Base-by-base conservation (phyloP, 2,888 invertebrate genomes). In the Biston stratarius region DNA sequence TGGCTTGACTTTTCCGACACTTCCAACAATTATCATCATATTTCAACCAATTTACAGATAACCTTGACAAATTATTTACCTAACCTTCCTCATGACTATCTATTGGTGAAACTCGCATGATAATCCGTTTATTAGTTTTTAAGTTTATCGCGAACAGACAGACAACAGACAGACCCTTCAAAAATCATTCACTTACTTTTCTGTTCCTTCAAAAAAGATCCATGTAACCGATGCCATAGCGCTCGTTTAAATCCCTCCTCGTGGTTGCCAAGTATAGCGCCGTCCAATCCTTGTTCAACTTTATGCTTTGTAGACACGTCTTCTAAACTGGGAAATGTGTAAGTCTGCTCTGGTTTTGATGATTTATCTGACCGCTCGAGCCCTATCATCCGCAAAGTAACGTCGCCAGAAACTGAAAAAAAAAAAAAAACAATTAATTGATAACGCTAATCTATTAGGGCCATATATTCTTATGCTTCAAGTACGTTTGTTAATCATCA, bases 201-300 rank as follows among this genome's bases (percentile, higher is more conserved):
- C 87, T 97, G 96, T 77, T 97, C 97, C 79, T 96, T 95, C 65
- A 99, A 93, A 87, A 97, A 99, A 11, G 96, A 96, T 0, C 97
- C 97, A 87, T 99, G 99, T 1, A 97, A 92, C 80, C 96, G 95
- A 81, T 97, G 96, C 99, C 99, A 99, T 80, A 98, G 90, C 63
- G 94, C 94, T 12, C 97, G 96, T 88, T 99, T 99, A 64, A 96
- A 95, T 58, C 95, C 99, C 59, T 96, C 95, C 49, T 97, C 97
- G 1, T 49, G 5, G 6, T 47, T 45, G 2, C 52, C 58, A 6
- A 67, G 62, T 2, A 67, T 38, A 0, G 67, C 15, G 8, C n/a
- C 0, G 24, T 67, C 67, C 10, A 67, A 36, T 0, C 67, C 62
- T 0, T 52, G 57, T 1, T 67, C 62, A 3, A 67, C 67, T 2